Evolutionary conservation across 2,797 vertebrate species (phyloP).

Genomic region (Acanthis flammea): DNA sequence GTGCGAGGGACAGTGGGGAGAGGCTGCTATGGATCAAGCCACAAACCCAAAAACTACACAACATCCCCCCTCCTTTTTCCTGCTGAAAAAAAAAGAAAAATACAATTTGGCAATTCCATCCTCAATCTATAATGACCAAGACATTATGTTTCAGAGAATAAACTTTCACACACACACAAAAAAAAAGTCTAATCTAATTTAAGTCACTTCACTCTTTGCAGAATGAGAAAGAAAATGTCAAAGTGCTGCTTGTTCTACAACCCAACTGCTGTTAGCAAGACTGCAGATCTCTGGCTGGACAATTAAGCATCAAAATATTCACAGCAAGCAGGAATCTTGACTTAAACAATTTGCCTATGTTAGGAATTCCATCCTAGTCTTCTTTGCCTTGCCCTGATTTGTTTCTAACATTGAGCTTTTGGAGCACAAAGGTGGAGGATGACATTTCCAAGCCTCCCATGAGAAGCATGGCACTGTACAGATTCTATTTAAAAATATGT

Average conservation of each 20-base stretch:
- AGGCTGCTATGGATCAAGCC: neutral
- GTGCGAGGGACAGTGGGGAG: neutral
- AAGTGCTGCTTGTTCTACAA: neutral
- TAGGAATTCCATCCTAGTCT: neutral
- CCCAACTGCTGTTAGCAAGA: neutral
- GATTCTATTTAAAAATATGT: neutral
- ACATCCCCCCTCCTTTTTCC: rapidly evolving
- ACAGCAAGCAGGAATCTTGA: neutral
- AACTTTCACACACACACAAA: neutral
- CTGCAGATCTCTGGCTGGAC: neutral
- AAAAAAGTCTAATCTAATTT: neutral
- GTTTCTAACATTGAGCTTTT: neutral
- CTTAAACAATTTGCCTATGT: neutral
- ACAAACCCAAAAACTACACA: neutral
- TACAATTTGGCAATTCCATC: neutral
- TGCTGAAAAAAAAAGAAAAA: neutral
- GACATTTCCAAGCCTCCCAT: neutral
- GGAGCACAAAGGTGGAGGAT: neutral
- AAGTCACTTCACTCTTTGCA: neutral
- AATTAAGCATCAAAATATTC: neutral
- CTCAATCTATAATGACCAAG: neutral
- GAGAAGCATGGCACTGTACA: neutral
- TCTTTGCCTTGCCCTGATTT: neutral
- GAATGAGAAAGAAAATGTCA: neutral
- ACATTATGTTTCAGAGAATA: neutral